Evolutionary conservation across 2,797 vertebrate genomes (phyloP), one percentile per base, ranked within the genome.

Genomic region (Gouania willdenowi): DNA sequence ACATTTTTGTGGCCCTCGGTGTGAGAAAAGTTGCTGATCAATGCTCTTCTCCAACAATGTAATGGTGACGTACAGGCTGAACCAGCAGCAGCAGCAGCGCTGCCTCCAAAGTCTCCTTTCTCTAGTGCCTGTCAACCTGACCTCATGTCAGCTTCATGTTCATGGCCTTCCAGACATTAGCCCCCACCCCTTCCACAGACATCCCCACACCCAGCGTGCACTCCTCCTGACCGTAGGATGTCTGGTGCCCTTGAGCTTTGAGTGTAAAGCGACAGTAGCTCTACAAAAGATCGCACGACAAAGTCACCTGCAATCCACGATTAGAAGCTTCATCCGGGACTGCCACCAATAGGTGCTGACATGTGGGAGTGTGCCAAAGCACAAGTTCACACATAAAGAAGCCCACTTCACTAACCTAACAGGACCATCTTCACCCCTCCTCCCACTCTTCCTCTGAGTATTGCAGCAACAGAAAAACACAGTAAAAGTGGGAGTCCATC

Each of bases 211-310:
- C 59, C 63, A 21, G 26, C 10, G 2, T 31, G 68, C 66, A 61
- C 58, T 80, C 56, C 74, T 68, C 72, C 68, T 83, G 75, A 78
- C 78, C 68, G 30, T 49, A 57, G 47, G 14, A 30, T 36, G 71
- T 68, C 63, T 52, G 52, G 45, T 77, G 83, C 74, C 79, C 83
- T 86, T 88, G 80, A 83, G 79, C 68, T 67, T 48, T 61, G 32
- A 48, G 36, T 8, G 2, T 7, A 40, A 33, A 20, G 31, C 28
- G n/a, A n/a, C n/a, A 33, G 26, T 48, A 38, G 38, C 41, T 66
- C 26, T 47, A 30, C 46, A 37, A 52, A 18, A 19, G 18, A 48
- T 26, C 50, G 41, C 58, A 65, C 51, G 56, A 66, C 49, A 44
- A 18, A 81, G 68, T 70, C 73, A 66, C 53, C 69, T 71, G 62